Base-by-base conservation (phyloP, 2,888 invertebrate genomes). In the Seira ritae region DNA sequence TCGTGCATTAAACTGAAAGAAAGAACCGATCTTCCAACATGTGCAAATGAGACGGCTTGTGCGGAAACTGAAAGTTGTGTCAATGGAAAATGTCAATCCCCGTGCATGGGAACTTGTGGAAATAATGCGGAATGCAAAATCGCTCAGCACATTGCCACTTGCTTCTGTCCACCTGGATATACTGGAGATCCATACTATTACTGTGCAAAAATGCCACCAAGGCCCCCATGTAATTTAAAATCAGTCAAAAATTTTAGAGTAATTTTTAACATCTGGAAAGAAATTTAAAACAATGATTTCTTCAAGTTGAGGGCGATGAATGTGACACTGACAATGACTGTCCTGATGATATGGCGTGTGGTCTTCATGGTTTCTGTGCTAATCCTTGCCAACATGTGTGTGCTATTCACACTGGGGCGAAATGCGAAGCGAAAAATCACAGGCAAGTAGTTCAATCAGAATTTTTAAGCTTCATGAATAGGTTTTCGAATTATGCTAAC, bases 211-310 rank as follows among this genome's bases (percentile, higher is more conserved):
- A 84, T 89, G 70, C 88, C 89, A 8, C 89, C 89, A 70, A 82
- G 86, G 20, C 88, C 89, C 20, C 88, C 89, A 79, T 89, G 87
- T 88, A 87, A 87, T 71, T 77, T 22, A 15, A 12, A 46, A 23
- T 55, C 3, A 70, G n/a, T 37, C 8, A 37, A 70, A 8, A 42
- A 42, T 42, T 8, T 8, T n/a, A 93, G 84, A 95, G 95, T 15
- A 94, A 94, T n/a, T 95, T 95, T 0, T 95, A 15, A 71, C 78
- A 12, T 79, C 96, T 90, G 95, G 95, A 68, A 93, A 94, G 90
- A 93, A 89, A 92, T 93, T 78, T 91, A 92, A 50, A 89, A 89
- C 66, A 93, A 42, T 42, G 94, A 85, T 93, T 93, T 88, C 20
- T 46, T 55, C 70, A 55, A 87, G 86, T 88, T 70, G 87, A 88